Conservation (phyloP, 2,113 vertebrate genomes). For the Gambusia affinis region DNA sequence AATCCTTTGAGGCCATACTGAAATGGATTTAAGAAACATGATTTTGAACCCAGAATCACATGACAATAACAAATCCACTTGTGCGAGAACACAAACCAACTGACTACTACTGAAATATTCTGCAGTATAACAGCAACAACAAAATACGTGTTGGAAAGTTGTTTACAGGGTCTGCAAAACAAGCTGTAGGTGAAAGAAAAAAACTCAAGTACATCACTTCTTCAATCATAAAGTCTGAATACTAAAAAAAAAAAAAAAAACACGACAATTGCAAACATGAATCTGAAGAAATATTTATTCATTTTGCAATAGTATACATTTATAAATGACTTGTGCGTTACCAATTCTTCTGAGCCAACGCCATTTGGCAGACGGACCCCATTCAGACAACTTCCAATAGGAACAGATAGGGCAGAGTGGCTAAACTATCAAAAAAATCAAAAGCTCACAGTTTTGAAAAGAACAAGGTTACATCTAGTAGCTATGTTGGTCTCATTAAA, state of each 20-base stretch:
- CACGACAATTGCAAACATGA: neutral
- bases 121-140: no score
- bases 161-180: no score
- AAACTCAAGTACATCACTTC: neutral
- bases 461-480: slow-evolving; percentile 40
- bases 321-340: slow-evolving; percentile 42
- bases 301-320: slow-evolving; percentile 14
- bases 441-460: slow-evolving; percentile 27
- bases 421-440: slow-evolving; percentile 25
- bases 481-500: slow-evolving; percentile 63
- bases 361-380: slow-evolving; percentile 20
- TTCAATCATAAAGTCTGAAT: neutral
- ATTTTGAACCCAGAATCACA: no score
- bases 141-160: no score
- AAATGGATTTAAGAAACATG: no score
- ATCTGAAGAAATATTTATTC: slow-evolving; percentile 38
- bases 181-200: no score
- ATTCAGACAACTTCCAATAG: slow-evolving; percentile 34
- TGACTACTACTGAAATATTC: no score
- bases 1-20: no score
- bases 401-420: slow-evolving; percentile 11
- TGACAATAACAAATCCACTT: no score
- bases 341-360: slow-evolving; percentile 47
- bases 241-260: neutral
- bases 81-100: no score